A percentile compares a stretch with the other conserved stretches of the same genome.
phyloP scores from a whole-genome alignment of 2,113 vertebrate genomes.

The Pachyramphus minor region DNA sequence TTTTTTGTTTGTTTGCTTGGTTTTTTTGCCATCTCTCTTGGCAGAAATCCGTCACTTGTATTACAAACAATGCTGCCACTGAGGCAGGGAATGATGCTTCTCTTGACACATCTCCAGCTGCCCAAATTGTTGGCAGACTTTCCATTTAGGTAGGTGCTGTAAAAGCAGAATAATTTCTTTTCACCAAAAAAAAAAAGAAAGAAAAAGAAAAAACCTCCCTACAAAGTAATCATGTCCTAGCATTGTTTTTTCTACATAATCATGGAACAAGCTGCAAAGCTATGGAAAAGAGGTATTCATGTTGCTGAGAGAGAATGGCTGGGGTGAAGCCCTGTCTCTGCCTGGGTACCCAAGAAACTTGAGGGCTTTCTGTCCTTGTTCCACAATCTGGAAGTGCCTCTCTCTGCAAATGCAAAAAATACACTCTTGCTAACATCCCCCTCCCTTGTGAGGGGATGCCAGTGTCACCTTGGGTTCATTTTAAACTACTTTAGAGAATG shows the following conservation, averaged over 20 bases:
- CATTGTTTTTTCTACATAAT: neutral
- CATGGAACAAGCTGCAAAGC: neutral
- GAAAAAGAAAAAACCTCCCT: neutral
- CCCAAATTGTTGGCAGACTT: neutral
- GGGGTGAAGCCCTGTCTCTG: neutral
- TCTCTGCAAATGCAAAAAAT: neutral
- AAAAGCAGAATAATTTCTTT: neutral
- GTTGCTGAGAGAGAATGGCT: neutral
- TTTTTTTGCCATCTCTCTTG: neutral
- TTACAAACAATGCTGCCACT: neutral
- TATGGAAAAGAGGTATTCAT: neutral
- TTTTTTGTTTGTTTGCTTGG: neutral
- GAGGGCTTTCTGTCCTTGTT: neutral
- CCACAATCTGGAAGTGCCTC: neutral
- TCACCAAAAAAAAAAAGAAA: neutral
- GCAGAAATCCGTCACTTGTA: neutral
- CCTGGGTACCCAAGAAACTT: too few species aligned
- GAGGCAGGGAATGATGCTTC: neutral
- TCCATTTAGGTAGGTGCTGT: conserved; percentile 22
- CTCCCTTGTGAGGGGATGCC: neutral
- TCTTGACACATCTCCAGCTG: neutral
- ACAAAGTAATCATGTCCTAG: neutral
- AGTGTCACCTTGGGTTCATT: neutral
- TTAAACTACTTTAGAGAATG: neutral
- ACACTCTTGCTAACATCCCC: neutral